These are phyloP conservation scores for Bombus haemorrhoidalis DNA, from an alignment of 1,140 invertebrate genomes.

Conservation along the genomic window DNA sequence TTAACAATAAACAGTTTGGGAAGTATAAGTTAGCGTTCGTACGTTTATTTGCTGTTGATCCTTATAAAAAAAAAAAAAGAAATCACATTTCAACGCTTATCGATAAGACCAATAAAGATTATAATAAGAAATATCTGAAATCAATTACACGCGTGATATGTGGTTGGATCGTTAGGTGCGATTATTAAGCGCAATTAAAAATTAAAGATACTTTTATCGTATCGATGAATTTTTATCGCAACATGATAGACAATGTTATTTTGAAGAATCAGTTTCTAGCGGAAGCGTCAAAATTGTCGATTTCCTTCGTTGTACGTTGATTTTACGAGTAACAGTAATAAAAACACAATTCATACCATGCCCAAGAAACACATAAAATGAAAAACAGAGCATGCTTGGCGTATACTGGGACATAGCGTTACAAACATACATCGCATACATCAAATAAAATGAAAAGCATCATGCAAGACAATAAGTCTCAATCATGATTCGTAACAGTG, in stretches of 20 bases:
- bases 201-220: not conserved
- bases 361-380: conserved; percentile 39
- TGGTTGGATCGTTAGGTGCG: not conserved
- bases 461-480: conserved; percentile 60
- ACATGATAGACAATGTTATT: not conserved
- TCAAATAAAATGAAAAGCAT: conserved; percentile 46
- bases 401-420: conserved; percentile 55
- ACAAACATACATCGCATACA: conserved; percentile 27
- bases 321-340: conserved; percentile 6
- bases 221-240: not conserved
- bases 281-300: not conserved
- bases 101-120: not conserved
- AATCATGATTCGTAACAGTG: conserved; percentile 27
- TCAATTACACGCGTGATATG: not conserved
- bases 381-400: conserved; percentile 61
- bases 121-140: not conserved
- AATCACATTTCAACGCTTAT: no score
- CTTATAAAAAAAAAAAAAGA: no score
- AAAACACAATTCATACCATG: conserved; percentile 45
- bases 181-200: not conserved
- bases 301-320: not conserved
- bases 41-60: not conserved
- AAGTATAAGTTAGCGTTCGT: not conserved
- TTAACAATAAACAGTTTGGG: not conserved
- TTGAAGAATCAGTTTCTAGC: not conserved